phyloP scores from a whole-genome alignment of 2,113 vertebrate genomes.

The Nibea albiflora region DNA sequence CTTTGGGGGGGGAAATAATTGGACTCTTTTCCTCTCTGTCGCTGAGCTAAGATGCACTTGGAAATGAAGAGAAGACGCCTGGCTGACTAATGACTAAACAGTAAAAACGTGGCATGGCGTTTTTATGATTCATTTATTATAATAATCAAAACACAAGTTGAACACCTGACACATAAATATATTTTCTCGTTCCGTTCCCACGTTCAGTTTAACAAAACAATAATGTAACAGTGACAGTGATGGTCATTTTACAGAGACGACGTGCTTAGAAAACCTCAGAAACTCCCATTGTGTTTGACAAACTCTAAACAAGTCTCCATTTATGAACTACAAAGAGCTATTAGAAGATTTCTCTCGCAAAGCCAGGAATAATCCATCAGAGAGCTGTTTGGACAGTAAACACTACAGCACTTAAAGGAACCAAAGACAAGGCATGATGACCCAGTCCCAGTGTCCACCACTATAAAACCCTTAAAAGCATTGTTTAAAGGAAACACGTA shows the following conservation, averaged over 20 bases:
- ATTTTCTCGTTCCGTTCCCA: background rate
- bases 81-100: constrained; percentile 13
- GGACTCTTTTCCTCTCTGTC: background rate
- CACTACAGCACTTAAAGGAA: no score
- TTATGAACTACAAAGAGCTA: background rate
- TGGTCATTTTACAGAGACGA: background rate
- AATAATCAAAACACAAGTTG: constrained; percentile 1
- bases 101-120: background rate
- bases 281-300: background rate
- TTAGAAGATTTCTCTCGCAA: background rate
- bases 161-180: no score
- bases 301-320: background rate
- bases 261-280: background rate
- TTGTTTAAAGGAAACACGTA: background rate
- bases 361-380: background rate
- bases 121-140: constrained; percentile 16
- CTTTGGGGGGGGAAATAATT: constrained; percentile 29
- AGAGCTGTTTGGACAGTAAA: no score
- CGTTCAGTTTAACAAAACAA: background rate
- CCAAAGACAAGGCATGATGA: no score
- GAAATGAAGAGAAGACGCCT: constrained; percentile 6
- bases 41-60: background rate
- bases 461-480: no score
- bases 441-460: background rate
- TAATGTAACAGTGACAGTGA: background rate